Evolutionary conservation across 2,797 vertebrate genomes (phyloP), one percentile per base, ranked within the genome.

Genomic region (Loris lydekkerianus): DNA sequence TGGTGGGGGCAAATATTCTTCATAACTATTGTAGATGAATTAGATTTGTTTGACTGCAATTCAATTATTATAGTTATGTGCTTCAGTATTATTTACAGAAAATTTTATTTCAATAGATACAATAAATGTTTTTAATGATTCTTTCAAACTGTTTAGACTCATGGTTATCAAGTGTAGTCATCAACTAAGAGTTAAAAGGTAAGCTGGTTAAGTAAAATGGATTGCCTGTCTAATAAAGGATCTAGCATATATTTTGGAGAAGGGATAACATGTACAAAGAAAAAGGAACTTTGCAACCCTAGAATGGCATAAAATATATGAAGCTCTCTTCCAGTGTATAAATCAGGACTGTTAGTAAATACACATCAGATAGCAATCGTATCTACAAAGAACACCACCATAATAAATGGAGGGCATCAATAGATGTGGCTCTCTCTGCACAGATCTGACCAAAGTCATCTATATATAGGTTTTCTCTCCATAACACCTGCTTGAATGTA

Each of bases 211-310:
- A 86, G 7, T 83, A 11, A 92, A 85, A 83, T 31, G 49, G 23
- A 23, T 63, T 77, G 10, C 3, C 23, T 60, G n/a, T 92, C 46
- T 92, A 75, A 92, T 40, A 78, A 92, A 75, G 20, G 27, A 69
- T 18, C 20, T 56, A 88, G 17, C 10, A 77, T 69, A 15, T 92
- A 6, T 84, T 93, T 75, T 88, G 37, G 92, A 84, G 20, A 96
- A 88, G 40, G 61, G 14, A 46, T 86, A 49, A 37, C 27, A 84
- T 10, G 46, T 25, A 65, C 25, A 73, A 91, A 37, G 20, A 31
- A 94, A 75, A 81, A 53, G 25, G 78, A 63, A 86, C 31, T 75
- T 77, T 87, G 10, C 8, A 73, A 87, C 3, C 2, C 20, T 72
- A 43, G 25, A 77, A 91, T 94, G 40, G 20, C 15, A 70, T 37